These are phyloP conservation scores for Tragelaphus scriptus DNA, from an alignment of 2,113 vertebrate genomes.

Conservation along the genomic window DNA sequence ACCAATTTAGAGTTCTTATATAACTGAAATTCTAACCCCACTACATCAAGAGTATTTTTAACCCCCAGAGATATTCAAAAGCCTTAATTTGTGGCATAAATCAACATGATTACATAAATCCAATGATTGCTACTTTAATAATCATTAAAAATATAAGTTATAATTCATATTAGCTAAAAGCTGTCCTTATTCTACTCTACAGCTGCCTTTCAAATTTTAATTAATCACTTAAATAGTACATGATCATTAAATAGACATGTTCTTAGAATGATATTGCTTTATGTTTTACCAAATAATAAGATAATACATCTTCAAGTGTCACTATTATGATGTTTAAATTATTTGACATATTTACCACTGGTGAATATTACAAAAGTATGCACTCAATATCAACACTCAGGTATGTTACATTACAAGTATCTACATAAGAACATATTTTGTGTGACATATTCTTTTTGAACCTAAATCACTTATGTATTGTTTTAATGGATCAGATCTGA, in stretches of 20 bases:
- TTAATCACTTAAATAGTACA: conserved; percentile 9
- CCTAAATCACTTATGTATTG: background rate
- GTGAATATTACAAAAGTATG: background rate
- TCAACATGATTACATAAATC: conserved; percentile 12
- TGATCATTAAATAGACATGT: background rate
- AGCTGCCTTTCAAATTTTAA: conserved; percentile 39
- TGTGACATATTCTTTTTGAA: background rate
- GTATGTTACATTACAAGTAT: background rate
- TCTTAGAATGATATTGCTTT: background rate
- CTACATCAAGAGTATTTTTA: conserved; percentile 33
- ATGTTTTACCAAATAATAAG: conserved; percentile 1
- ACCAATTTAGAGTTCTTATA: conserved; percentile 19
- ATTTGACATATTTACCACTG: conserved; percentile 7
- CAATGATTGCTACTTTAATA: background rate
- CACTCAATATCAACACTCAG: background rate
- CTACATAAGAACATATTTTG: background rate
- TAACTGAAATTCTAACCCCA: conserved; percentile 24
- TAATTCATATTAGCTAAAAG: conserved; percentile 27
- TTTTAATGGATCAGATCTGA: background rate
- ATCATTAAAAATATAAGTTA: conserved; percentile 33
- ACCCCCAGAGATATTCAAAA: conserved; percentile 4
- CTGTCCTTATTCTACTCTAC: background rate
- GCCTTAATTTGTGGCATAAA: background rate
- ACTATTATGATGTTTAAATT: background rate
- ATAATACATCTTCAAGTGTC: background rate